These are phyloP conservation scores for Siniperca obscura DNA, from an alignment of 2,797 vertebrate genomes.

Conservation along the genomic window DNA sequence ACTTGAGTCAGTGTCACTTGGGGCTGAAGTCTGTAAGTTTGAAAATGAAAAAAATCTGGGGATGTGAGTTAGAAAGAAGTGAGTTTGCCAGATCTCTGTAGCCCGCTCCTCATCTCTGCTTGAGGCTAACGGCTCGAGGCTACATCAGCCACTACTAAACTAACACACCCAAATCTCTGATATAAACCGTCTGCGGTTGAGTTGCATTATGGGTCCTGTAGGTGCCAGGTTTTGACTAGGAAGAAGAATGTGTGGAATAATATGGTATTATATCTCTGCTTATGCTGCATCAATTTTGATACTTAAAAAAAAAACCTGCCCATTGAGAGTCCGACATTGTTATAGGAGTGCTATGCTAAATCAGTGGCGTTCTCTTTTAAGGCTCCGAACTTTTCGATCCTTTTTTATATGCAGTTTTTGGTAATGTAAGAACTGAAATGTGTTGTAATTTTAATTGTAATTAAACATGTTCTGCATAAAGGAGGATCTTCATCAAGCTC, in stretches of 20 bases:
- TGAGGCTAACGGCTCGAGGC: background rate
- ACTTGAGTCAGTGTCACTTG: background rate
- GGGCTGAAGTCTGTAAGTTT: background rate
- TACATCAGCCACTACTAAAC: background rate
- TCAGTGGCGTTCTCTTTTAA: background rate
- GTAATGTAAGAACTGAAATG: background rate
- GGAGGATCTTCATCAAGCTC: background rate
- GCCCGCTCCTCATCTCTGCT: background rate
- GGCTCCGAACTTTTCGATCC: background rate
- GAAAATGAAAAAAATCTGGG: background rate
- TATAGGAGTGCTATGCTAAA: too few relatives aligned
- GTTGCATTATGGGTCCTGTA: conserved; percentile 5
- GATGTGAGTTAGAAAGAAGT: background rate
- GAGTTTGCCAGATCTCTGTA: background rate
- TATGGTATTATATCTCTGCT: background rate
- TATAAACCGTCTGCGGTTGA: background rate
- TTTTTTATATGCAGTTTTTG: background rate
- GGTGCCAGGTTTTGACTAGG: background rate
- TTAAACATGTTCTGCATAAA: background rate
- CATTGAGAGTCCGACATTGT: background rate
- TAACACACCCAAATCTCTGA: background rate
- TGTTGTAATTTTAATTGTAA: background rate
- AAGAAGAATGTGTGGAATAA: background rate
- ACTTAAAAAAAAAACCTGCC: background rate
- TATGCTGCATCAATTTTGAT: background rate